Evolutionary conservation across 2,797 vertebrate species (phyloP).

Genomic region (Gephyroberyx darwinii): DNA sequence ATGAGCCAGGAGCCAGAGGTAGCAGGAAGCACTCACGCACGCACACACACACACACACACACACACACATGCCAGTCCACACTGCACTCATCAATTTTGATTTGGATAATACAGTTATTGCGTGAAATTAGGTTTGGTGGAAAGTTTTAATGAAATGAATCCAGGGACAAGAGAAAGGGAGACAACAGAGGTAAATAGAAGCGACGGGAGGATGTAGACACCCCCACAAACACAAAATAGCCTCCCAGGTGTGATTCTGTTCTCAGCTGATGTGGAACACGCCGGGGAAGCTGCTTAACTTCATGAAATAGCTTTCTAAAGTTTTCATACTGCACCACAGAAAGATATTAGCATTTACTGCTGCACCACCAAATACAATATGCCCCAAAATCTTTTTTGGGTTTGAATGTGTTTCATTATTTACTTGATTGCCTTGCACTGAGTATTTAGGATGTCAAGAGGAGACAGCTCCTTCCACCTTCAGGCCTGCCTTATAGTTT

Average conservation of each 20-base stretch:
- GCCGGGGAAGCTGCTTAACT: neutral
- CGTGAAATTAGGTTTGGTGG: conserved; percentile 69
- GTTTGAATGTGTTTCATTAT: neutral
- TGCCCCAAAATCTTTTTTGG: too few relatives aligned
- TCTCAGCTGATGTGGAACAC: conserved; percentile 27
- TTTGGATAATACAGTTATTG: conserved; percentile 76
- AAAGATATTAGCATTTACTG: neutral
- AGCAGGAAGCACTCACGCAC: conserved; percentile 50
- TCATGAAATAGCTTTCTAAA: conserved; percentile 4
- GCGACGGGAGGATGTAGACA: conserved; percentile 44
- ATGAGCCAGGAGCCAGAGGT: conserved; percentile 56
- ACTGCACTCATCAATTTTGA: conserved; percentile 64
- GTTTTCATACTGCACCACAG: neutral
- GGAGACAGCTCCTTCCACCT: neutral
- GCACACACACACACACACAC: conserved; percentile 12
- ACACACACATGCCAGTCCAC: conserved; percentile 10
- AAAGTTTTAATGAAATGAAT: conserved; percentile 65
- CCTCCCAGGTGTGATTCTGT: conserved; percentile 28
- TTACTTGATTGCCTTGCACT: too few relatives aligned
- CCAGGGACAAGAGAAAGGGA: conserved; percentile 41
- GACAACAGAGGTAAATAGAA: conserved; percentile 49
- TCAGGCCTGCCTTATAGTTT: neutral
- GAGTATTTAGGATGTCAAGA: conserved; percentile 7
- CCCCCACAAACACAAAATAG: neutral
- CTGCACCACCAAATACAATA: too few relatives aligned